Conservation (phyloP, 2,888 invertebrate species). For the Stenodera caucasica region DNA sequence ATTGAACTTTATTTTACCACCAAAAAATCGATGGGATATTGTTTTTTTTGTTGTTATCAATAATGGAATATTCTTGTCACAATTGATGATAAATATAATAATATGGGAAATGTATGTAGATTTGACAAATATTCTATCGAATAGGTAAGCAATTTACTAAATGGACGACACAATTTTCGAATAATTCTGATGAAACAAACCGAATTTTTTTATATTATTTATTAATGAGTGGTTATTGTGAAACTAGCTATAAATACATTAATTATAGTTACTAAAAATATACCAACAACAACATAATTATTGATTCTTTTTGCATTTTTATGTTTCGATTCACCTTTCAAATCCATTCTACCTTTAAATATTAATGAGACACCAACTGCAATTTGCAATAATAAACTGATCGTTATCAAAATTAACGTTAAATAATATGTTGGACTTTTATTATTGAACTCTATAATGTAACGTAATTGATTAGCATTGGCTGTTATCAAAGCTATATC, state of each 20-base stretch:
- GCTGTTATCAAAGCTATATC: slow-evolving; percentile 71
- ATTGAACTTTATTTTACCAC: not conserved
- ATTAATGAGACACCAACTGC: slow-evolving; percentile 65
- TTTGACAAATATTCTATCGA: too few species aligned
- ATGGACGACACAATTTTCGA: not conserved
- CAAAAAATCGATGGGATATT: not conserved
- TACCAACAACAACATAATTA: slow-evolving; percentile 64
- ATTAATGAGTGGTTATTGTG: slow-evolving; percentile 59
- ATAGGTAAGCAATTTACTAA: not conserved
- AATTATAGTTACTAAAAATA: slow-evolving; percentile 69
- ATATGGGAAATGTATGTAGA: too few species aligned
- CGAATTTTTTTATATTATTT: slow-evolving; percentile 7
- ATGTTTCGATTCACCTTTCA: slow-evolving; percentile 58
- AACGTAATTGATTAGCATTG: slow-evolving; percentile 70
- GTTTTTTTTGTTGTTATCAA: not conserved
- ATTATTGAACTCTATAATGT: slow-evolving; percentile 63
- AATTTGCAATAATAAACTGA: slow-evolving; percentile 67
- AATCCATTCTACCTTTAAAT: slow-evolving; percentile 62
- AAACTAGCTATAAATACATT: slow-evolving; percentile 70
- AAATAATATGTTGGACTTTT: slow-evolving; percentile 62
- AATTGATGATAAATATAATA: not conserved
- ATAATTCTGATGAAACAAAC: not conserved
- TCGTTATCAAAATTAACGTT: slow-evolving; percentile 61
- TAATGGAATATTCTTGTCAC: not conserved
- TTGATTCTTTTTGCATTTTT: slow-evolving; percentile 60